Base-by-base conservation (phyloP, 2,797 vertebrate genomes). In the Todus mexicanus region DNA sequence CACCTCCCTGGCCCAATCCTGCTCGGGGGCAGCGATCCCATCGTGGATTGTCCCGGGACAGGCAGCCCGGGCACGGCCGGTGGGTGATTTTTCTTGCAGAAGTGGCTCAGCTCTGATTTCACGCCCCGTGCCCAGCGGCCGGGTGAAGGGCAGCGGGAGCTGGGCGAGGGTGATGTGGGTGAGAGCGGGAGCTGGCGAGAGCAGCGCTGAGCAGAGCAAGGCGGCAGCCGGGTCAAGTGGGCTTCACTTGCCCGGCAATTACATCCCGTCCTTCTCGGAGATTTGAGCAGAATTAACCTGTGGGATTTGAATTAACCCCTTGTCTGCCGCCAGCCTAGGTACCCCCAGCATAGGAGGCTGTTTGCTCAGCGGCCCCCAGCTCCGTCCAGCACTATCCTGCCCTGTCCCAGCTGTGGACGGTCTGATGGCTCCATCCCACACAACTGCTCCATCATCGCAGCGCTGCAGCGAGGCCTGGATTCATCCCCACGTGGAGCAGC, bases 11-110 rank as follows among this genome's bases (percentile, higher is more conserved):
- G 13, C 4, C 29, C 70, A 17, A 0, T 16, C 38, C 54, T 0
- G 0, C 47, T 7, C 2, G 0, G 16, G 7, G 20, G 16, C 9
- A 6, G 26, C 2, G 4, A 2, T 45, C 17, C 26, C 54, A 16
- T 15, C 15, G 3, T 0, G 6, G 66, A 4, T 10, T 53, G 15
- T 45, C 25, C 6, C 3, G 2, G 74, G 72, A 35, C 0, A 9
- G 31, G 65, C 48, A 68, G 17, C 21, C 45, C 3, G 2, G 73
- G 33, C 42, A 43, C 0, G 2, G 42, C 37, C 2, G 3, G 9
- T 0, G 35, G 54, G 48, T 1, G 17, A 7, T 27, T 68, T 54
- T 43, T 25, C 69, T 15, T 16, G 9, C 10, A 15, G 15, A 75
- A 66, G 16, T 10, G 54, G 76, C 38, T 82, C 59, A 40, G 74